Conservation (phyloP, 2,113 vertebrate genomes). For the Xenus cinereus region DNA sequence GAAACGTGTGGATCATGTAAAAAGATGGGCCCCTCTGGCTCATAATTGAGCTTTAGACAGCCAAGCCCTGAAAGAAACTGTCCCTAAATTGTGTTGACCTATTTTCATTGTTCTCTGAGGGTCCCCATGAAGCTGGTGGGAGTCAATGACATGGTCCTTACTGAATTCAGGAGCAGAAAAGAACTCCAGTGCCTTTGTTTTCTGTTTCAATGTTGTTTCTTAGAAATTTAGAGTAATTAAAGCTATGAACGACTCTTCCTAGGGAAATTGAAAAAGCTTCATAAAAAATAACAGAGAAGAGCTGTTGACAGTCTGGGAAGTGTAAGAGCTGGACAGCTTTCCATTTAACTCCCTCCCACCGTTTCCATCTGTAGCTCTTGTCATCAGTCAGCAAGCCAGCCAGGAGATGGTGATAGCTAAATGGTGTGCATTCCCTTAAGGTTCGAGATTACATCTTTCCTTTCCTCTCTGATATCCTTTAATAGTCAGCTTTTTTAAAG, state of each 20-base stretch:
- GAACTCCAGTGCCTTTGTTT: not conserved
- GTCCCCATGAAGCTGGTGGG: not conserved
- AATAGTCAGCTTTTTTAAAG: not conserved
- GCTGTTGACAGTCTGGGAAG: conserved; percentile 49
- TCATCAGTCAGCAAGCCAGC: conserved; percentile 32
- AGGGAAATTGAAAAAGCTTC: not conserved
- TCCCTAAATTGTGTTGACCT: not conserved
- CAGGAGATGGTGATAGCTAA: not conserved
- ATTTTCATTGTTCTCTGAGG: not conserved
- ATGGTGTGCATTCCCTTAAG: not conserved
- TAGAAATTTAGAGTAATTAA: conserved; percentile 19
- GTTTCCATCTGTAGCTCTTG: conserved; percentile 59
- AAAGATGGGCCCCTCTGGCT: not conserved
- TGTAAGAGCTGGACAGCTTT: conserved; percentile 42
- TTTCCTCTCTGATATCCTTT: not conserved
- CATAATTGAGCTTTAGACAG: not conserved
- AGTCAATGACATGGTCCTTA: not conserved
- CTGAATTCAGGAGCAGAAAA: not conserved
- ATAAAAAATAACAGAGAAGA: not conserved
- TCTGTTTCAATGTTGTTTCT: not conserved
- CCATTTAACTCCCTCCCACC: conserved; percentile 60
- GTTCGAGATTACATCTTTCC: not conserved
- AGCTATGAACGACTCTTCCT: not conserved
- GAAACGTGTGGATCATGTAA: not conserved
- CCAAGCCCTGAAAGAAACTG: not conserved